Conservation (phyloP, 2,888 invertebrate genomes). For the Cabera pusaria region DNA sequence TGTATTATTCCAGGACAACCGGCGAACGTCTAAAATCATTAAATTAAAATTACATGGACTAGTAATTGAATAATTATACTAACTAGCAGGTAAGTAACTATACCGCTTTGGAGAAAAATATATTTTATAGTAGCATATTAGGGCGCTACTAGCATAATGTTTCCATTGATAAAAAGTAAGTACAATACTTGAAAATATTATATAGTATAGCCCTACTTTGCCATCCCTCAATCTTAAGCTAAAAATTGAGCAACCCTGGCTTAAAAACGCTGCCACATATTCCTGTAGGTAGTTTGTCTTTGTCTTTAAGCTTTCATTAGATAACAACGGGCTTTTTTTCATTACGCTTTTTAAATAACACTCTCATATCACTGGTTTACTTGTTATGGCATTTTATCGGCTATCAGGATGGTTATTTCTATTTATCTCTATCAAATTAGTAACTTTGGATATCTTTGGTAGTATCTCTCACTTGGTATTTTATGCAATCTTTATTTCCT, state of each 20-base stretch:
- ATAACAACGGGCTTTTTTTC: too few relatives aligned
- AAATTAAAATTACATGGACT: constrained; percentile 80
- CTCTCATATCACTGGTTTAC: too few relatives aligned
- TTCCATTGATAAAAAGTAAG: constrained; percentile 59
- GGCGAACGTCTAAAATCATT: constrained; percentile 71
- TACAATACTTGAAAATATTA: constrained; percentile 58
- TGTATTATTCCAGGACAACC: constrained; percentile 47
- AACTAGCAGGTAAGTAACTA: constrained; percentile 79
- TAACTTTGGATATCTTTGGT: constrained; percentile 15
- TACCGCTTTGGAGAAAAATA: constrained; percentile 77
- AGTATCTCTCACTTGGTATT: too few relatives aligned
- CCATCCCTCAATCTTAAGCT: constrained; percentile 72
- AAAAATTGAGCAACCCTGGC: constrained; percentile 79
- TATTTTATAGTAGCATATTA: constrained; percentile 49
- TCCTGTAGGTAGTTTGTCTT: constrained; percentile 19
- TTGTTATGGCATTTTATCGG: too few relatives aligned
- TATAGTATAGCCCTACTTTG: constrained; percentile 63
- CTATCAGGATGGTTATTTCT: too few relatives aligned
- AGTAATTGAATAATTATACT: constrained; percentile 79
- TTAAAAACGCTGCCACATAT: constrained; percentile 22
- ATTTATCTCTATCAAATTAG: too few relatives aligned
- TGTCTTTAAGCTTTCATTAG: too few relatives aligned
- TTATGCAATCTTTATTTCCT: too few relatives aligned
- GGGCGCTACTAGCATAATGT: constrained; percentile 61
- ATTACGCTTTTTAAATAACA: too few relatives aligned